Percentiles rank a stretch among this genome's conserved stretches.
Evolutionary conservation across 2,797 vertebrate species (phyloP).

Genomic region (Girardinus metallicus): DNA sequence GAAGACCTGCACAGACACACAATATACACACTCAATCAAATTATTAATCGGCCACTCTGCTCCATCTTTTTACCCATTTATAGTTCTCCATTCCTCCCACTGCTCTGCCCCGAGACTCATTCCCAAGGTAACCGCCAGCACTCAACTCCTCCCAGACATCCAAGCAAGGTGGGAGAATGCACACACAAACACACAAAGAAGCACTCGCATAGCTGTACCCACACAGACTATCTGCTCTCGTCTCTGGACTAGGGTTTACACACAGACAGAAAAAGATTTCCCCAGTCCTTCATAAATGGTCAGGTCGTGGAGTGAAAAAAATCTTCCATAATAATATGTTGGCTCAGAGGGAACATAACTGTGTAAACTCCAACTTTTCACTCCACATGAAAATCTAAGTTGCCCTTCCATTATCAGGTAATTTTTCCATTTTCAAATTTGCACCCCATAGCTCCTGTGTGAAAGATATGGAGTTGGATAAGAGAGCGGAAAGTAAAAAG

Average conservation of each 20-base stretch:
- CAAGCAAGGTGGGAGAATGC: slow-evolving; percentile 61
- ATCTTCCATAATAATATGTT: slow-evolving; percentile 32
- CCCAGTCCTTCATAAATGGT: slow-evolving; percentile 23
- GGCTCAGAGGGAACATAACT: slow-evolving; percentile 24
- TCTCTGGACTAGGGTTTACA: slow-evolving; percentile 39
- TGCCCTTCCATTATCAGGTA: slow-evolving; percentile 49
- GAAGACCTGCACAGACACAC: slow-evolving; percentile 16
- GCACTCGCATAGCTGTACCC: slow-evolving; percentile 14
- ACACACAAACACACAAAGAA: not conserved
- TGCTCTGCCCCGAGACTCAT: slow-evolving; percentile 62
- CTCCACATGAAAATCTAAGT: slow-evolving; percentile 36
- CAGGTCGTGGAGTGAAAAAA: slow-evolving; percentile 27
- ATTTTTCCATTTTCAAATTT: slow-evolving; percentile 53
- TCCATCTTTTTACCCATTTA: slow-evolving; percentile 61
- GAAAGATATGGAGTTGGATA: slow-evolving; percentile 26
- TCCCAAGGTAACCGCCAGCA: slow-evolving; percentile 65
- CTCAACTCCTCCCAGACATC: slow-evolving; percentile 61
- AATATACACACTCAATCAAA: slow-evolving; percentile 57
- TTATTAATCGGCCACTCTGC: slow-evolving; percentile 63
- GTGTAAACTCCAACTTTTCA: slow-evolving; percentile 37
- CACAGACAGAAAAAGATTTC: slow-evolving; percentile 21
- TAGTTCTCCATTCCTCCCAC: slow-evolving; percentile 43
- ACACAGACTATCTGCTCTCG: slow-evolving; percentile 2
- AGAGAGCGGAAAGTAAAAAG: slow-evolving; percentile 32
- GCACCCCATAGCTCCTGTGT: slow-evolving; percentile 16